Evolutionary conservation across 2,113 vertebrate species (phyloP).

Genomic region (Callipepla squamata): DNA sequence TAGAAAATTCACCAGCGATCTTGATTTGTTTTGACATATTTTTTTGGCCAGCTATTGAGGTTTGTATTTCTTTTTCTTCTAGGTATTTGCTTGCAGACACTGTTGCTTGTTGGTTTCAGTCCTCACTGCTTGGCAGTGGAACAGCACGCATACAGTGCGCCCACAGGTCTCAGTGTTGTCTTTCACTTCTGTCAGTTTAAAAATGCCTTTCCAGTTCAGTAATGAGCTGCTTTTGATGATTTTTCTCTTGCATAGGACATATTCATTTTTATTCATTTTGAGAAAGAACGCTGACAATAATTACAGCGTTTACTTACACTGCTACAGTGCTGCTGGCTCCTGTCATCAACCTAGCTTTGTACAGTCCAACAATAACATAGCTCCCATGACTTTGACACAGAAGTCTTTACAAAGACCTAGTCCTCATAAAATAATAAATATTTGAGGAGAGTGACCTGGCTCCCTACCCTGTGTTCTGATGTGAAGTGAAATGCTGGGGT

Average conservation of each 20-base stretch:
- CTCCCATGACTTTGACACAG: neutral
- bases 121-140: neutral
- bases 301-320: neutral
- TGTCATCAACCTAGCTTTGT: neutral
- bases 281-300: neutral
- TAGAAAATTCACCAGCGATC: neutral
- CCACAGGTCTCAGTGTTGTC: neutral
- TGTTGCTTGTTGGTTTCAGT: neutral
- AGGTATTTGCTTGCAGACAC: neutral
- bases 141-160: neutral
- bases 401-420: neutral
- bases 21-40: neutral
- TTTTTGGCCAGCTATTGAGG: neutral
- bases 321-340: neutral
- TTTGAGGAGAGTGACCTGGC: neutral
- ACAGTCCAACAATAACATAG: neutral
- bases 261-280: neutral
- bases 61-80: neutral
- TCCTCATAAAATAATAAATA: neutral
- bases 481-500: neutral
- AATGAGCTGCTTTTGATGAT: neutral
- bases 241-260: neutral
- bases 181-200: neutral
- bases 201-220: neutral
- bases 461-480: fast-evolving